Evolutionary conservation across 2,113 vertebrate species (phyloP).

Genomic region (Gnathonemus longibarbis): DNA sequence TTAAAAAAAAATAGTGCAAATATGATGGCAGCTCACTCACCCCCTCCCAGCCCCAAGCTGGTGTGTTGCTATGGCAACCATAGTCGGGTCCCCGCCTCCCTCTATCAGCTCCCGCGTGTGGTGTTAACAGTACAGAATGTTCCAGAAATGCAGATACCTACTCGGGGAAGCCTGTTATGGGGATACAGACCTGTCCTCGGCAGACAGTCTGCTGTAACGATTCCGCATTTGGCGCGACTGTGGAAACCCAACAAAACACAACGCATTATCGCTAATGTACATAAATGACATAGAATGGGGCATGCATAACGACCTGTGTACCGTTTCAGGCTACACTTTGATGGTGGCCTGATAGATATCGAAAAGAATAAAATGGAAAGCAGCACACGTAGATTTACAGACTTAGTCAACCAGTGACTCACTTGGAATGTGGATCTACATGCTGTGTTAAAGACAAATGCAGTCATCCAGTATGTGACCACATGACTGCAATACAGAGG

Average conservation of each 20-base stretch:
- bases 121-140: neutral
- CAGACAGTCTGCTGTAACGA: neutral
- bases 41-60: neutral
- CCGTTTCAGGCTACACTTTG: neutral
- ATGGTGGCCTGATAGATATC: neutral
- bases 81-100: neutral
- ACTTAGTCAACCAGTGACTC: neutral
- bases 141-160: neutral
- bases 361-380: neutral
- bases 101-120: neutral
- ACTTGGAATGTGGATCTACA: neutral
- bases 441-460: neutral
- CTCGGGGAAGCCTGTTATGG: neutral
- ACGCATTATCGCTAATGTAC: neutral
- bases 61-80: conserved; percentile 10
- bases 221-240: neutral
- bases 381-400: neutral
- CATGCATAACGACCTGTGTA: neutral
- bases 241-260: neutral
- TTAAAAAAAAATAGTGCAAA: neutral
- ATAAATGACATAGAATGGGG: neutral
- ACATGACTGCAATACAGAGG: neutral
- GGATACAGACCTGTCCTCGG: neutral
- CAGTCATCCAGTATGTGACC: neutral
- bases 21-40: neutral